Evolutionary conservation across 2,113 vertebrate genomes (phyloP).

Genomic region (Prochilodus magdalenae): DNA sequence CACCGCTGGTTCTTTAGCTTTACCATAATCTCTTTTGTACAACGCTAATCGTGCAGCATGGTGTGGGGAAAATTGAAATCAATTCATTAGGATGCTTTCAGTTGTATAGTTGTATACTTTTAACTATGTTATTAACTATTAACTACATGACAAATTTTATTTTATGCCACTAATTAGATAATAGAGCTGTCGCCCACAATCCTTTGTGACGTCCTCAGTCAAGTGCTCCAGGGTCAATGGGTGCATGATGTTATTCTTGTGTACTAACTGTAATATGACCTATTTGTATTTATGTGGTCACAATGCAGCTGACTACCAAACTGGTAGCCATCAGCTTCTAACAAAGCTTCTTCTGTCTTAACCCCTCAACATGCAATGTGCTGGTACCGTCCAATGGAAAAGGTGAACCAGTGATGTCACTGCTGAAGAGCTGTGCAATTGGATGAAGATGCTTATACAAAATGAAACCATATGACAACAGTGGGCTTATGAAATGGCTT

Average conservation of each 20-base stretch:
- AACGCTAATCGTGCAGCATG: no score
- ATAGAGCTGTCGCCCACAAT: background rate
- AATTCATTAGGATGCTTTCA: background rate
- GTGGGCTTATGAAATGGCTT: background rate
- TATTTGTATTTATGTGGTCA: background rate
- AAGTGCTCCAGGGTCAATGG: background rate
- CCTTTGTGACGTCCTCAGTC: background rate
- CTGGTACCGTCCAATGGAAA: slow-evolving; percentile 1
- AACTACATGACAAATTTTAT: background rate
- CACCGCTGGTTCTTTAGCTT: background rate
- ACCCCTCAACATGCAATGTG: background rate
- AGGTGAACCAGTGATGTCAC: slow-evolving; percentile 19
- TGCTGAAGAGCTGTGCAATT: slow-evolving; percentile 13
- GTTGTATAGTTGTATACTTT: no score
- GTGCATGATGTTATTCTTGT: background rate
- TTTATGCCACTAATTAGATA: background rate
- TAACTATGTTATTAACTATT: background rate
- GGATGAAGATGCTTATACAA: slow-evolving; percentile 3
- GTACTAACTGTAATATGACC: background rate
- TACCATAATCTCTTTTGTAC: background rate
- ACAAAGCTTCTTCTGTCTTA: background rate
- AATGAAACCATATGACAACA: background rate
- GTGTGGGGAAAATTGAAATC: no score
- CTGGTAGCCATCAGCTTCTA: background rate
- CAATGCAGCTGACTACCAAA: background rate